These are phyloP conservation scores for Drosophila asahinai DNA, from an alignment of 1,140 invertebrate genomes.

Conservation along the genomic window DNA sequence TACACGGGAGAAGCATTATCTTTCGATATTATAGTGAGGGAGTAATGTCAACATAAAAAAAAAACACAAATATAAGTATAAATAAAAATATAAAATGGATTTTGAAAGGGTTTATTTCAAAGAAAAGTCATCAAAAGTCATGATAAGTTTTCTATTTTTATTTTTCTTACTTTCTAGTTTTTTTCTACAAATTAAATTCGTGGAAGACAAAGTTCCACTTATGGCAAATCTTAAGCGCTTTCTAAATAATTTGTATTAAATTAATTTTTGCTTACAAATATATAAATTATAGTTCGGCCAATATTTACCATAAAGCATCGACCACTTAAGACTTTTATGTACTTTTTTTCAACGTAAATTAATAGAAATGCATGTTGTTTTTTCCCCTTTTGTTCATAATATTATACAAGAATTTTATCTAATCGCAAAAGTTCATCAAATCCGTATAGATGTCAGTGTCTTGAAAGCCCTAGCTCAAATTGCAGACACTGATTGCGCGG, in stretches of 20 bases:
- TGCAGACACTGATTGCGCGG: slow-evolving; percentile 42
- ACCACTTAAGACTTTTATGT: background rate
- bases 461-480: slow-evolving; percentile 29
- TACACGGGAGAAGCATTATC: slow-evolving; percentile 1
- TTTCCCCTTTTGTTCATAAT: background rate
- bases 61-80: too few relatives aligned
- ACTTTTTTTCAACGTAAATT: too few relatives aligned
- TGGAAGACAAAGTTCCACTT: too few relatives aligned
- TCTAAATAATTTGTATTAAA: too few relatives aligned
- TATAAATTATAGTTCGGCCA: too few relatives aligned
- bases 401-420: slow-evolving; percentile 28
- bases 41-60: background rate
- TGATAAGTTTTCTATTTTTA: too few relatives aligned
- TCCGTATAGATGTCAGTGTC: slow-evolving; percentile 5
- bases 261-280: too few relatives aligned
- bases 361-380: background rate
- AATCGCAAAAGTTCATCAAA: slow-evolving; percentile 21
- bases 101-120: background rate
- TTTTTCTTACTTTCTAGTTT: background rate
- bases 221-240: too few relatives aligned
- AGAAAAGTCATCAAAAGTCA: background rate
- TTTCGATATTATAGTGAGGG: background rate
- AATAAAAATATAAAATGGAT: background rate
- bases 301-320: background rate
- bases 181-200: background rate